Conservation (phyloP, 2,113 vertebrate genomes). For the Oryzias javanicus region DNA sequence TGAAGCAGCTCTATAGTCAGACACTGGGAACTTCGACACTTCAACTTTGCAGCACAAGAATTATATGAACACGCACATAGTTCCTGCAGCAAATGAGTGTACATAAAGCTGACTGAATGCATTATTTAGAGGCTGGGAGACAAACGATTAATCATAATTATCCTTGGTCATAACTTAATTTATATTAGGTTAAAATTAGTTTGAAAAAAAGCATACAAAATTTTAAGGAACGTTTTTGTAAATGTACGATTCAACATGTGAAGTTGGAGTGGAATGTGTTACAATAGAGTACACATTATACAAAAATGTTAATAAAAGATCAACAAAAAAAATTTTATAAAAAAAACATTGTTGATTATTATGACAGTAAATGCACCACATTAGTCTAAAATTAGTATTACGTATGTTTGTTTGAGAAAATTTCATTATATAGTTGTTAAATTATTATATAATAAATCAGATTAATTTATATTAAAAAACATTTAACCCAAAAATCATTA, state of each 20-base stretch:
- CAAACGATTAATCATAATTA: conserved; percentile 15
- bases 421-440: no score
- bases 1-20: conserved; percentile 59
- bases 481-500: no score
- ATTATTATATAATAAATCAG: no score
- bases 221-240: no score
- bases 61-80: conserved; percentile 18
- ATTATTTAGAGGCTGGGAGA: not conserved
- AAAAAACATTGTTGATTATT: no score
- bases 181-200: no score
- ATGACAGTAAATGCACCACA: no score
- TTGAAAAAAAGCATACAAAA: no score
- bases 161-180: not conserved
- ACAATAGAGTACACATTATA: not conserved
- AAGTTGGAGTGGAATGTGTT: not conserved
- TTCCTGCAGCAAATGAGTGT: conserved; percentile 13
- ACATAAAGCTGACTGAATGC: conserved; percentile 7
- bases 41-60: conserved; percentile 29
- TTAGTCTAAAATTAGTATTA: no score
- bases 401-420: no score
- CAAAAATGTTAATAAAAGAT: not conserved
- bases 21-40: conserved; percentile 46
- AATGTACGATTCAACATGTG: no score
- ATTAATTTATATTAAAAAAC: not conserved
- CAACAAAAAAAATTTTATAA: not conserved